Evolutionary conservation across 1,140 invertebrate genomes (phyloP).

Genomic region (Trichoplusia ni): DNA sequence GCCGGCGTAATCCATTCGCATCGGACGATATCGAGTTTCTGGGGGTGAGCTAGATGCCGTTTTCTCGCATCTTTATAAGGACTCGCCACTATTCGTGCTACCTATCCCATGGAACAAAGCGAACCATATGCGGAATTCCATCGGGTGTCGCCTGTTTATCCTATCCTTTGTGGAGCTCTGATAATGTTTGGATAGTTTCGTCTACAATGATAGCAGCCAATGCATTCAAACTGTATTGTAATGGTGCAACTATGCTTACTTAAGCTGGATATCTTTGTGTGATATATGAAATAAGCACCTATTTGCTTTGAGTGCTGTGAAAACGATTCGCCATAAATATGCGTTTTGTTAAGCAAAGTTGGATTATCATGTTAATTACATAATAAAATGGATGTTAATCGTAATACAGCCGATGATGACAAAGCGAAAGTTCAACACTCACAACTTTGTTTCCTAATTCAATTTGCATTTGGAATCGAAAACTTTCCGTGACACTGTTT

Average conservation of each 20-base stretch:
- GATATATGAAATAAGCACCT: not conserved
- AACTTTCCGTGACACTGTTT: slow-evolving; percentile 81
- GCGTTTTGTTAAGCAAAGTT: not conserved
- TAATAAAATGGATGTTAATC: slow-evolving; percentile 49
- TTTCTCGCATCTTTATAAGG: slow-evolving; percentile 45
- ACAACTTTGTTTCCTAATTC: slow-evolving; percentile 78
- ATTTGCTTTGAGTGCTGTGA: no score
- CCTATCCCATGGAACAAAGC: slow-evolving; percentile 17
- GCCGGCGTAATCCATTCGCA: slow-evolving; percentile 69
- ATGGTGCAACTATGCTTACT: not conserved
- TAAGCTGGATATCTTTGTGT: not conserved
- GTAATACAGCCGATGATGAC: slow-evolving; percentile 60
- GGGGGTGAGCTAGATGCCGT: slow-evolving; percentile 50
- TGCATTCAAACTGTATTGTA: slow-evolving; percentile 13
- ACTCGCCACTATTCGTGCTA: slow-evolving; percentile 13
- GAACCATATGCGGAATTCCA: slow-evolving; percentile 1
- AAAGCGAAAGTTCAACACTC: slow-evolving; percentile 62
- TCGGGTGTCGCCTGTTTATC: slow-evolving; percentile 18
- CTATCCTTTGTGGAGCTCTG: slow-evolving; percentile 12
- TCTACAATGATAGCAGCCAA: slow-evolving; percentile 15
- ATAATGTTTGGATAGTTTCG: slow-evolving; percentile 15
- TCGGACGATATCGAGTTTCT: slow-evolving; percentile 65
- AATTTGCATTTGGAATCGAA: slow-evolving; percentile 80
- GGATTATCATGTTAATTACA: slow-evolving; percentile 30
- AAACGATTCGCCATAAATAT: no score